Percentiles rank a stretch among this genome's conserved stretches.
Conservation (phyloP, 2,888 invertebrate genomes). For the Tenodera sinensis region DNA sequence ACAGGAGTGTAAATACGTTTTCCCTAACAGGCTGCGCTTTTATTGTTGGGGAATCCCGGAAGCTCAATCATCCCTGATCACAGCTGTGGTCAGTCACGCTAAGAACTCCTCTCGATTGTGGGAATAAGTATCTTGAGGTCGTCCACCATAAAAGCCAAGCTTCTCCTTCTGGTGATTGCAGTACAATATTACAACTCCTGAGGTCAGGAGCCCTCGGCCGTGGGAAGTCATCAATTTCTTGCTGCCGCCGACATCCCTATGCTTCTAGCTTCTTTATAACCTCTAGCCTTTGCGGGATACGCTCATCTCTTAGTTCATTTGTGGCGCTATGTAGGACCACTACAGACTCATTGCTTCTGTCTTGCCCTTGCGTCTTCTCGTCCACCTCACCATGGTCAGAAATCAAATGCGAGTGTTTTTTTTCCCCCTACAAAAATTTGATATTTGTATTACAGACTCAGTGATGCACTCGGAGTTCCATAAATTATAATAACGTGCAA, state of each 20-base stretch:
- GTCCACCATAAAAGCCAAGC: background rate
- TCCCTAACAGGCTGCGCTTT: background rate
- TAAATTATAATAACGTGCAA: too few species aligned
- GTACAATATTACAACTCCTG: slow-evolving; percentile 2
- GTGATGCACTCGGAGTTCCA: too few species aligned
- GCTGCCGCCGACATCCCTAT: background rate
- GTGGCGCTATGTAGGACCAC: too few species aligned
- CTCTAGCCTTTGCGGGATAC: background rate
- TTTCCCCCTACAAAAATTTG: too few species aligned
- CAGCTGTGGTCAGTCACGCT: background rate
- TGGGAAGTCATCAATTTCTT: slow-evolving; percentile 20
- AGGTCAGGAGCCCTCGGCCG: slow-evolving; percentile 19
- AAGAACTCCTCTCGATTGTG: background rate
- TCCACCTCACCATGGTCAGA: too few species aligned
- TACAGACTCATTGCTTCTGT: too few species aligned
- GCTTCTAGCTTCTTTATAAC: background rate
- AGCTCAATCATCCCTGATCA: background rate
- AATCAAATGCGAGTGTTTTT: too few species aligned
- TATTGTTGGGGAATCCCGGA: background rate
- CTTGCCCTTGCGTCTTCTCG: too few species aligned
- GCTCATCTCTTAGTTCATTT: background rate
- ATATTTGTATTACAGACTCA: too few species aligned
- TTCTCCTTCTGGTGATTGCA: background rate
- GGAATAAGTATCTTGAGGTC: background rate
- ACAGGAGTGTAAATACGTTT: background rate